A percentile compares a stretch with the other conserved stretches of the same genome.
Conservation (phyloP, 2,113 vertebrate genomes). For the Melanocharis versteri region DNA sequence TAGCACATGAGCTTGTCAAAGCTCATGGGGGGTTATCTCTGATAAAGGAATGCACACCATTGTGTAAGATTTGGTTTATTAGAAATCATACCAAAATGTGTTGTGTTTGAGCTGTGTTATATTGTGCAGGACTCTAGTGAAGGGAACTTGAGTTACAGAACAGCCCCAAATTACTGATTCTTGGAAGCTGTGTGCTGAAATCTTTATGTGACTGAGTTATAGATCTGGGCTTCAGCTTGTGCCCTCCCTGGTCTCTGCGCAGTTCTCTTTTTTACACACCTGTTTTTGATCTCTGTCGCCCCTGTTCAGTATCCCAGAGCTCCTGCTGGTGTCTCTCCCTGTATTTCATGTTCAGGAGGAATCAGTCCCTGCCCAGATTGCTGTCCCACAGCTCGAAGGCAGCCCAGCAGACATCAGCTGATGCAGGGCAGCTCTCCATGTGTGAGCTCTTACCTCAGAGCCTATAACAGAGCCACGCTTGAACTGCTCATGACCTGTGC, state of each 20-base stretch:
- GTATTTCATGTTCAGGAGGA: not conserved
- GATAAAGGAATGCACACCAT: not conserved
- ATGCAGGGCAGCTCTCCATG: not conserved
- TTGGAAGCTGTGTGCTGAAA: not conserved
- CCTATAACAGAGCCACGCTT: not conserved
- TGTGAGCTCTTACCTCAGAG: not conserved
- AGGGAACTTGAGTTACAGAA: not conserved
- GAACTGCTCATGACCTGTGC: not conserved
- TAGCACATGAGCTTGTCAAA: not conserved
- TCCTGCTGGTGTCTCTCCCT: not conserved
- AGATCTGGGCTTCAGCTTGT: not conserved
- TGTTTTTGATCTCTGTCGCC: not conserved
- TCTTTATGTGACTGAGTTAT: not conserved
- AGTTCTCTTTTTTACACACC: not conserved
- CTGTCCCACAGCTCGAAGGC: not conserved
- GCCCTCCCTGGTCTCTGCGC: not conserved
- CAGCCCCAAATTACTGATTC: not conserved
- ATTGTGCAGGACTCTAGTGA: not conserved
- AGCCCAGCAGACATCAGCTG: not conserved
- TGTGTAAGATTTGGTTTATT: not conserved
- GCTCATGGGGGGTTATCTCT: not conserved
- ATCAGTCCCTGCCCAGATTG: fast-evolving
- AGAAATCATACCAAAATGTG: not conserved
- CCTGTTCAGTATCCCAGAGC: not conserved
- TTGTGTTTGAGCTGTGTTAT: not conserved